Percentiles rank a stretch among this genome's conserved stretches.
Conservation (phyloP, 2,797 vertebrate species). For the Brachyalestes nurse region DNA sequence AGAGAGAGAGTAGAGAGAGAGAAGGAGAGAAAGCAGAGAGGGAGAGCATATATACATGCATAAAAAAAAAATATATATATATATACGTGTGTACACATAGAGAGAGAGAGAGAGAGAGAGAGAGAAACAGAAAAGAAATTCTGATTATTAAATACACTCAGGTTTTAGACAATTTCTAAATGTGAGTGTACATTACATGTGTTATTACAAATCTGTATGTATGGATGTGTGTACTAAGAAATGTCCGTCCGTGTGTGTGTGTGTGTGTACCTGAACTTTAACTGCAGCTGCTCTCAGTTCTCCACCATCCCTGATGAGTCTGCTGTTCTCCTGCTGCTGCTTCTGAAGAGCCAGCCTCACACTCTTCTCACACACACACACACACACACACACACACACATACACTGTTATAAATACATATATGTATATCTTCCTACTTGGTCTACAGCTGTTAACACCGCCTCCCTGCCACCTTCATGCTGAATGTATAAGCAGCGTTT, state of each 20-base stretch:
- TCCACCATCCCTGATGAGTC: slow-evolving; percentile 64
- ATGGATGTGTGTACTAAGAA: not conserved
- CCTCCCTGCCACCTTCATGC: too few relatives aligned
- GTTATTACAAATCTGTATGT: not conserved
- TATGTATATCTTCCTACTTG: too few relatives aligned
- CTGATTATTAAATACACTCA: too few relatives aligned
- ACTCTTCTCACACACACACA: slow-evolving; percentile 60
- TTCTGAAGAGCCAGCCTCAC: slow-evolving; percentile 66
- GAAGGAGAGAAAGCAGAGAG: not conserved
- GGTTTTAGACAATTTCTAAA: too few relatives aligned
- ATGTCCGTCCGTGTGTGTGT: not conserved
- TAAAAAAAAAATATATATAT: too few relatives aligned
- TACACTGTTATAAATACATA: too few relatives aligned
- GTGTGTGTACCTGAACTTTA: slow-evolving; percentile 67
- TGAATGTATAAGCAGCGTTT: too few relatives aligned
- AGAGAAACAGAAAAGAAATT: not conserved
- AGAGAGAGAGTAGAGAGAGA: not conserved
- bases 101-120: slow-evolving; percentile 12
- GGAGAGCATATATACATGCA: too few relatives aligned
- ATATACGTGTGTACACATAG: too few relatives aligned
- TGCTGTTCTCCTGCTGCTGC: slow-evolving; percentile 68
- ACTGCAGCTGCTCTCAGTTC: slow-evolving; percentile 67
- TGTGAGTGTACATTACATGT: too few relatives aligned
- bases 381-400: slow-evolving; percentile 26
- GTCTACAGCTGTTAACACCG: too few relatives aligned